phyloP scores from a whole-genome alignment of 2,113 vertebrate species.

The Paramormyrops kingsleyae region DNA sequence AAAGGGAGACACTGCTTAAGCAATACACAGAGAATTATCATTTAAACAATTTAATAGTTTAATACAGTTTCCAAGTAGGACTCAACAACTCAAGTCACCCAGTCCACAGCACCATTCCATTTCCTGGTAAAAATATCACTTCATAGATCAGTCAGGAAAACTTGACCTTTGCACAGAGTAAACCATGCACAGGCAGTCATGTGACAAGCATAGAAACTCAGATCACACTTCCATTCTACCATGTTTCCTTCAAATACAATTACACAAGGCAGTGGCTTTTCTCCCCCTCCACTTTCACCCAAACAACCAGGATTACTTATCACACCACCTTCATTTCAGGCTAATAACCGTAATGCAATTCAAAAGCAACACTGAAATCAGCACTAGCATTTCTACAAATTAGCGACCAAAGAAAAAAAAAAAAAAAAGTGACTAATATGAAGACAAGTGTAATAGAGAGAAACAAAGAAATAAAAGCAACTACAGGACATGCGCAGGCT shows the following conservation, averaged over 20 bases:
- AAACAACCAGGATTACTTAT: background rate
- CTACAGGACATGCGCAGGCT: background rate
- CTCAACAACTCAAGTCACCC: background rate
- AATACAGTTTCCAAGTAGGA: background rate
- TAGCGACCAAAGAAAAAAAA: background rate
- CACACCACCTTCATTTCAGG: background rate
- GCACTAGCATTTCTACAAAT: background rate
- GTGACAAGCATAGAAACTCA: background rate
- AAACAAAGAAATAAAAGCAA: background rate
- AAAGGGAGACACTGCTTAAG: background rate
- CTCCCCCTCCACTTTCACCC: background rate
- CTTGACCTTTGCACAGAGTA: conserved; percentile 33
- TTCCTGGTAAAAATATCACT: background rate
- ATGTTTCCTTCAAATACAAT: background rate
- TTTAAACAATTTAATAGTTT: background rate
- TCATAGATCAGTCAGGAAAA: background rate
- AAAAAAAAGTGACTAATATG: background rate
- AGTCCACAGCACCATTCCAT: background rate
- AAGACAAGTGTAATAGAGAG: background rate
- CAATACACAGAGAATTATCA: background rate
- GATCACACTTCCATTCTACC: background rate
- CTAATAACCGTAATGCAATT: background rate
- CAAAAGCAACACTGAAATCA: background rate
- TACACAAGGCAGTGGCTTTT: background rate
- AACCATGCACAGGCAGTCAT: background rate